Evolutionary conservation across 2,888 invertebrate genomes (phyloP), one percentile per base, ranked within the genome.

Genomic region (Oscheius sp.): DNA sequence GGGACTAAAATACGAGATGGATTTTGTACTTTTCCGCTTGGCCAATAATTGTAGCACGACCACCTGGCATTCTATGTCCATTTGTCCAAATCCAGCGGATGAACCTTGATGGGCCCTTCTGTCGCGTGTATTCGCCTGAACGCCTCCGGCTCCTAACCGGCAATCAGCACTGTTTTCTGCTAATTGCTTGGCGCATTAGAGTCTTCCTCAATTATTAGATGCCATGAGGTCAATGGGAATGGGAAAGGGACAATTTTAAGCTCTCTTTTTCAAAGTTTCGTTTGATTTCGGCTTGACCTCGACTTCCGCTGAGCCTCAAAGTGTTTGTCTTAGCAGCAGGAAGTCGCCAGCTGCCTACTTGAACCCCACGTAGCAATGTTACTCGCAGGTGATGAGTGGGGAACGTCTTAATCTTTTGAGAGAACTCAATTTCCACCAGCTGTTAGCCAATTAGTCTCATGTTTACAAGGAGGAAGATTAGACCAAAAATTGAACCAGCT

Each of bases 241-340:
- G 15, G 37, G 15, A 37, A 37, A 37, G 15, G 15, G 15, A 37
- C 37, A 37, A 37, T 10, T 10, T 15, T 8, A 37, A 37, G 8
- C 37, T 37, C 37, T 10, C 37, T 37, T 37, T 15, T 37, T 37
- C 37, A 37, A 37, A 15, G 8, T n/a, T n/a, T n/a, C n/a, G n/a
- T n/a, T n/a, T n/a, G n/a, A n/a, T n/a, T n/a, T n/a, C n/a, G n/a
- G 15, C 37, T 37, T 37, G 8, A 8, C 15, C 8, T 37, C 37
- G 37, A 37, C 37, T 17, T 17, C n/a, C 17, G 8, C 17, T 15
- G 12, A 8, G 5, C 46, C 46, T 8, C 17, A 17, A 34, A 55
- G 55, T 55, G 34, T 55, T 55, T 55, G 55, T 55, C 17, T 34
- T 37, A 33, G n/a, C 55, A 55, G 55, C 55, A 33, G 55, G 55